Percentiles rank a stretch among this genome's conserved stretches.
Conservation (phyloP, 2,888 invertebrate genomes). For the Cerastis leucographa region DNA sequence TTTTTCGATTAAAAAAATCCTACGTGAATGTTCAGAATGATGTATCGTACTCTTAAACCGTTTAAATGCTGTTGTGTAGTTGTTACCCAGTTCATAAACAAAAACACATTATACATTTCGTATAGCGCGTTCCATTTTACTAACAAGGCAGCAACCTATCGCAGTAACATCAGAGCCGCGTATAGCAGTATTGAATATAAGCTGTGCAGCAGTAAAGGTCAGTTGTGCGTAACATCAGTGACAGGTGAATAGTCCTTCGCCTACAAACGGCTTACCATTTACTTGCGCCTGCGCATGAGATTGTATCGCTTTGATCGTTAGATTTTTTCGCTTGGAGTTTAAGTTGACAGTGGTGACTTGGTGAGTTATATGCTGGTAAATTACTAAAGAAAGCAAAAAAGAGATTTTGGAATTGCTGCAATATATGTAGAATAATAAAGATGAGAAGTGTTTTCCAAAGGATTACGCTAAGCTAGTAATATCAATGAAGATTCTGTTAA, state of each 20-base stretch:
- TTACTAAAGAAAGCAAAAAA: neutral
- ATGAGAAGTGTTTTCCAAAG: neutral
- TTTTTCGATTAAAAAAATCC: too few relatives aligned
- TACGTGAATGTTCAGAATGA: too few relatives aligned
- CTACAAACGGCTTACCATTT: conserved; percentile 58
- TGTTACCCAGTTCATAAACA: neutral
- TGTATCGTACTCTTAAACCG: too few relatives aligned
- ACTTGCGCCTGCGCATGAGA: conserved; percentile 49
- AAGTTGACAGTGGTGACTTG: neutral
- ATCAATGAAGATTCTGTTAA: neutral
- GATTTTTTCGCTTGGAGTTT: conserved; percentile 42
- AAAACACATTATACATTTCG: conserved; percentile 2
- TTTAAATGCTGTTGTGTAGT: neutral
- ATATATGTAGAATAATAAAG: neutral
- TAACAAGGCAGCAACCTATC: conserved; percentile 49
- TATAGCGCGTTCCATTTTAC: conserved; percentile 34
- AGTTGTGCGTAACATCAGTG: conserved; percentile 54
- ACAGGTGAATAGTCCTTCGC: conserved; percentile 64
- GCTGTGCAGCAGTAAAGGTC: conserved; percentile 47
- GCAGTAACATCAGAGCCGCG: conserved; percentile 22
- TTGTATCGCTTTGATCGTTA: conserved; percentile 50
- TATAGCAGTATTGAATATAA: conserved; percentile 47
- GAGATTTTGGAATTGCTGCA: neutral
- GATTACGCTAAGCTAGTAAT: neutral
- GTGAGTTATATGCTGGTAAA: neutral